Evolutionary conservation across 2,888 invertebrate species (phyloP).

Genomic region (Zaprionus bogoriensis): DNA sequence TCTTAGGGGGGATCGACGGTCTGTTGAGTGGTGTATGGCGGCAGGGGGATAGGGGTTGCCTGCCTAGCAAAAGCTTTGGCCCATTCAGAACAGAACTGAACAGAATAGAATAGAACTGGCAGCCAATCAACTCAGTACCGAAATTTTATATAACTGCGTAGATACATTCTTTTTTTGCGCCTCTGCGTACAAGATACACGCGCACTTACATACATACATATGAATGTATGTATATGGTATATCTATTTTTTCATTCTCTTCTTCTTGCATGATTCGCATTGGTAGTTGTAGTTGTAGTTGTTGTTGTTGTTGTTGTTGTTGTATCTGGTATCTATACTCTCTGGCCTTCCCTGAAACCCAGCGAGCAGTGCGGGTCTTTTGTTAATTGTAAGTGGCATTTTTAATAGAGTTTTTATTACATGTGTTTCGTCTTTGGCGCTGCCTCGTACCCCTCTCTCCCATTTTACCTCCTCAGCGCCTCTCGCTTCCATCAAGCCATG

Average conservation of each 20-base stretch:
- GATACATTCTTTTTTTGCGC: constrained; percentile 49
- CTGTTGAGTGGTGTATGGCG: not conserved
- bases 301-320: constrained; percentile 6
- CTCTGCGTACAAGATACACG: not conserved
- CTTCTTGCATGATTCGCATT: constrained; percentile 18
- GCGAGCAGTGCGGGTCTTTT: constrained; percentile 52
- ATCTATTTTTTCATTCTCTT: constrained; percentile 11
- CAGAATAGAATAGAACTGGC: too few relatives aligned
- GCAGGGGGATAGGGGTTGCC: not conserved
- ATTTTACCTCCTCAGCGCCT: not conserved
- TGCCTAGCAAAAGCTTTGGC: constrained; percentile 10
- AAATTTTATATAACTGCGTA: constrained; percentile 65
- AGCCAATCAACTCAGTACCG: constrained; percentile 57
- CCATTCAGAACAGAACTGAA: constrained; percentile 53
- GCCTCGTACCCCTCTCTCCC: not conserved
- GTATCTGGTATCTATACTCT: constrained; percentile 28
- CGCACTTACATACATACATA: not conserved
- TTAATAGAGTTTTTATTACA: constrained; percentile 61
- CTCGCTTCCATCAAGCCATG: not conserved
- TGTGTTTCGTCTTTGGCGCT: constrained; percentile 42
- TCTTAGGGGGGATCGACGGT: not conserved
- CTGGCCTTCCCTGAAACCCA: constrained; percentile 46
- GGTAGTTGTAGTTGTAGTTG: constrained; percentile 2
- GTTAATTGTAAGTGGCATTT: constrained; percentile 72
- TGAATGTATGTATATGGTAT: constrained; percentile 29